phyloP scores from a whole-genome alignment of 2,113 vertebrate genomes.

The Euleptes europaea region DNA sequence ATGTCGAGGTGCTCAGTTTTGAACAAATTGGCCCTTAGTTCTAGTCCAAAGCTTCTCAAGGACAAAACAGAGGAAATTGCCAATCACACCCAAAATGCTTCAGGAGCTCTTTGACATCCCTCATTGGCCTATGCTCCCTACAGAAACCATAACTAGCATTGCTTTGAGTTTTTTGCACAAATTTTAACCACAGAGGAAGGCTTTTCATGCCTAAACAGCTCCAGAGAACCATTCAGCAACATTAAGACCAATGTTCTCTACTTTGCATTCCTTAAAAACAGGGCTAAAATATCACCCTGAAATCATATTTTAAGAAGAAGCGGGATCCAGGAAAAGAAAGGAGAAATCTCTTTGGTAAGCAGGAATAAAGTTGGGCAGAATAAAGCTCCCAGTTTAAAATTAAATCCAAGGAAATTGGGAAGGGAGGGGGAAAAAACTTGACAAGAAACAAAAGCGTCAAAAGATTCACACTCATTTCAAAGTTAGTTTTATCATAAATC shows the following conservation, averaged over 20 bases:
- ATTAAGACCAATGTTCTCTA: constrained; percentile 52
- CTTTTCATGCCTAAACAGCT: constrained; percentile 14
- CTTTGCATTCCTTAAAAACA: constrained; percentile 56
- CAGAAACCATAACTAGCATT: constrained; percentile 43
- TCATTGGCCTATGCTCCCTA: background rate
- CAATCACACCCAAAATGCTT: background rate
- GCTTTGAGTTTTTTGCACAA: constrained; percentile 50
- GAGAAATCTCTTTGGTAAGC: constrained; percentile 40
- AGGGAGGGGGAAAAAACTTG: constrained; percentile 21
- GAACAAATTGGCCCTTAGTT: fast-evolving
- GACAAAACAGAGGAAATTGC: background rate
- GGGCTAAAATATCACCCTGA: constrained; percentile 41
- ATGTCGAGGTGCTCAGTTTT: background rate
- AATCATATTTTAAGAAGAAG: constrained; percentile 54
- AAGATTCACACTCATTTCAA: constrained; percentile 75
- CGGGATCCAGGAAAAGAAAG: constrained; percentile 41
- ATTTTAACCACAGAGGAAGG: constrained; percentile 41
- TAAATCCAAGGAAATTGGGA: constrained; percentile 67
- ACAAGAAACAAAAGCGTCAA: constrained; percentile 53
- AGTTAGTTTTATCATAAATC: constrained; percentile 80
- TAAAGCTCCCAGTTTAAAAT: constrained; percentile 67
- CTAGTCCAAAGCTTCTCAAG: background rate
- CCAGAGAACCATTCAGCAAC: constrained; percentile 39
- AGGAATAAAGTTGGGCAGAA: constrained; percentile 48
- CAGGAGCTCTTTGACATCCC: background rate